Evolutionary conservation across 2,797 vertebrate species (phyloP), one percentile per base, ranked within the genome.

Genomic region (Lepilemur ruficaudatus): DNA sequence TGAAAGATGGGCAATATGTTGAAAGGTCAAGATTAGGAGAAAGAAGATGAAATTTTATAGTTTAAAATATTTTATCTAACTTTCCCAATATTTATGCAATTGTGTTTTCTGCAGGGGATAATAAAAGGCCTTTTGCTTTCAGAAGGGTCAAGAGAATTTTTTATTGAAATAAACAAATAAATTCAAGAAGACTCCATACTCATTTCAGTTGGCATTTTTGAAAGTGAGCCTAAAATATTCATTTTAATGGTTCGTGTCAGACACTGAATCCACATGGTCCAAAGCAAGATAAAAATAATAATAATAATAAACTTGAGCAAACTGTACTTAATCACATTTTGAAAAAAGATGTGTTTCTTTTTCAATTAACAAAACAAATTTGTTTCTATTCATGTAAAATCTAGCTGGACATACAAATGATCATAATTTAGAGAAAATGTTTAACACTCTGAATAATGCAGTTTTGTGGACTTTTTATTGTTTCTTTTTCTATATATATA

Each of bases 361-460:
- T 84, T 92, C 23, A 87, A 92, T 70, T 80, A 90, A 72, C 10
- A 93, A 95, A 93, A 75, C 73, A 69, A 83, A 28, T 69, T 89
- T 91, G 92, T 89, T 91, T 76, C 22, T 95, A 87, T 76, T 75
- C 38, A 52, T 46, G 23, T 61, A 76, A 93, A 88, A 35, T 81
- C 38, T 97, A 41, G 25, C 18, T 52, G 70, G 55, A 75, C 76
- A 91, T 9, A 82, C 89, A 91, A 93, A 79, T 61, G 2, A 80
- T 85, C 48, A 84, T 38, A 90, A 82, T 94, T 83, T 83, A 86
- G 13, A 72, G 69, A 92, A 93, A 93, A 76, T 73, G 5, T 52
- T 93, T 75, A 82, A 93, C 65, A 92, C 20, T 59, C 32, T 79
- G 50, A 96, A 89, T 89, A 30, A 61, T 41, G 1, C 28, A 17